phyloP scores from a whole-genome alignment of 2,888 invertebrate genomes.

The Phytoseiulus persimilis region DNA sequence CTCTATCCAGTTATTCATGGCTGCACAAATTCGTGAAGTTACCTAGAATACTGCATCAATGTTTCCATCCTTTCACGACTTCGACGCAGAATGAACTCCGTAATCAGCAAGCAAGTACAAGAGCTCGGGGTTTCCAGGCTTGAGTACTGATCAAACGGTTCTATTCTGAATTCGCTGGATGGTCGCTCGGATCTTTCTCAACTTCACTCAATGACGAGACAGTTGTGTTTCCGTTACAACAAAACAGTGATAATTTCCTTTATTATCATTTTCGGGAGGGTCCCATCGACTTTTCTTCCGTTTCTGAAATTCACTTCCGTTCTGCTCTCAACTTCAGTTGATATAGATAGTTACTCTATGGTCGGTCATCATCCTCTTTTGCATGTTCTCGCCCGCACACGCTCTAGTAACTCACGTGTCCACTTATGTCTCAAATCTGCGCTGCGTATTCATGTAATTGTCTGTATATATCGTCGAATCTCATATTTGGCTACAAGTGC shows the following conservation, averaged over 20 bases:
- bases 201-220: not conserved
- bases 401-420: not conserved
- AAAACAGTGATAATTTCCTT: not conserved
- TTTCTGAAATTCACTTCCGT: not conserved
- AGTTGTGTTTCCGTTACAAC: not conserved
- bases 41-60: not conserved
- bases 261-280: not conserved
- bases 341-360: not conserved
- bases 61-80: not conserved
- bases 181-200: not conserved
- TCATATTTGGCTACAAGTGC: not conserved
- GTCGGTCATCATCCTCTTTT: not conserved
- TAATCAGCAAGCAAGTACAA: not conserved
- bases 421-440: not conserved
- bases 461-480: not conserved
- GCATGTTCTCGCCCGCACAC: not conserved
- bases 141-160: not conserved
- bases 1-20: not conserved
- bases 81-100: not conserved
- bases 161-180: not conserved
- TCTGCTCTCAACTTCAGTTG: not conserved
- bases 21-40: not conserved
- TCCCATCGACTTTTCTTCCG: not conserved
- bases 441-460: not conserved
- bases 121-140: not conserved